Evolutionary conservation across 1,140 invertebrate genomes (phyloP).

Genomic region (Megalonaias nervosa): DNA sequence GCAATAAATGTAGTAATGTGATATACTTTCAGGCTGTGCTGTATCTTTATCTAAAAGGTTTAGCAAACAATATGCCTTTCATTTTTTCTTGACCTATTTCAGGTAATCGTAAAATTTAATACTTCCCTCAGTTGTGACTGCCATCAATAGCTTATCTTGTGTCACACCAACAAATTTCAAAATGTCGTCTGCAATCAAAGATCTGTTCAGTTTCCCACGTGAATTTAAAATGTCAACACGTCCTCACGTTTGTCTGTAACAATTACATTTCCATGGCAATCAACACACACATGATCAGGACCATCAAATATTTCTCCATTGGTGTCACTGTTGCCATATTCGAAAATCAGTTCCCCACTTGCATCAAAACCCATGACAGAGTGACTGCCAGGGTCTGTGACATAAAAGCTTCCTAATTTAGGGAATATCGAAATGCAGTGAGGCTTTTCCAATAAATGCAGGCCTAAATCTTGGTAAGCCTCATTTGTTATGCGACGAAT

Average conservation of each 20-base stretch:
- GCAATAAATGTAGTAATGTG: no score
- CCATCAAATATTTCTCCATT: slow-evolving; percentile 60
- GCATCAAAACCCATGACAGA: slow-evolving; percentile 50
- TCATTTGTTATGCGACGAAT: slow-evolving; percentile 59
- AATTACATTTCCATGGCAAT: slow-evolving; percentile 53
- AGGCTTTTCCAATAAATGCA: slow-evolving; percentile 58
- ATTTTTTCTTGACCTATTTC: neutral
- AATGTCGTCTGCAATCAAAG: slow-evolving; percentile 51
- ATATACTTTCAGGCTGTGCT: no score
- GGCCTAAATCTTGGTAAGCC: slow-evolving; percentile 43
- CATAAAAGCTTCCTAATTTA: slow-evolving; percentile 49
- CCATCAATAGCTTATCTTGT: slow-evolving; percentile 53
- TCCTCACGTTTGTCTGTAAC: slow-evolving; percentile 61
- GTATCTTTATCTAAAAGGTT: no score
- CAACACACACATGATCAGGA: slow-evolving; percentile 54
- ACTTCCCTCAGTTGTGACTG: slow-evolving; percentile 50
- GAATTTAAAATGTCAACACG: slow-evolving; percentile 55
- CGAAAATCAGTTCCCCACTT: slow-evolving; percentile 53
- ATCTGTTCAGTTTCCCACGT: slow-evolving; percentile 56
- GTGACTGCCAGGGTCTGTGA: slow-evolving; percentile 58
- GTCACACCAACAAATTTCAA: slow-evolving; percentile 52
- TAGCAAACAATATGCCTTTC: no score
- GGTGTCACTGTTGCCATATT: slow-evolving; percentile 59
- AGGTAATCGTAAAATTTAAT: slow-evolving; percentile 61
- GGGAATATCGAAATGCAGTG: slow-evolving; percentile 49